phyloP scores from a whole-genome alignment of 2,113 vertebrate species.

The Lanius collurio region DNA sequence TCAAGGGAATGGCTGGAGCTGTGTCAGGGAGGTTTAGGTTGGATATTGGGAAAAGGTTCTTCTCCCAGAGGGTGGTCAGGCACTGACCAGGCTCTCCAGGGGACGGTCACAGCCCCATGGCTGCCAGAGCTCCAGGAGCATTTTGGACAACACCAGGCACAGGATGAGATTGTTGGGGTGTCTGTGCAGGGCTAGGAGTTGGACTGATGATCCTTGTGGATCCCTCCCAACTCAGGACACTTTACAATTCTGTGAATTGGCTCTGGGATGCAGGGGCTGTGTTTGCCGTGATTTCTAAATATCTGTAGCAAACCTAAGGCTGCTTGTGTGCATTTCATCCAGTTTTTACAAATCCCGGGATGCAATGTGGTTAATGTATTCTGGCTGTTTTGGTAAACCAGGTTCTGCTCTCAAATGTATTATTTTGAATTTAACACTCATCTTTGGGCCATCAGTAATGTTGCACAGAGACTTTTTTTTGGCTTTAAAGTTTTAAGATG shows the following conservation, averaged over 20 bases:
- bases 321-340: neutral
- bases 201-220: neutral
- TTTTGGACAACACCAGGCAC: neutral
- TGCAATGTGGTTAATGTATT: neutral
- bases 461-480: neutral
- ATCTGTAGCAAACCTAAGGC: neutral
- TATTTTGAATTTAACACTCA: neutral
- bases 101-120: rapidly evolving
- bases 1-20: neutral
- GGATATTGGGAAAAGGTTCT: neutral
- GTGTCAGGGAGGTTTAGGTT: neutral
- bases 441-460: neutral
- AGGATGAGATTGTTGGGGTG: neutral
- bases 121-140: neutral
- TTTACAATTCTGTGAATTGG: neutral
- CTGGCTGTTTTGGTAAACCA: neutral
- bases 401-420: neutral
- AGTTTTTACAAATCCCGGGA: neutral
- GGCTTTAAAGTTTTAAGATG: neutral
- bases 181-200: neutral
- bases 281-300: neutral
- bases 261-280: neutral
- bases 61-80: neutral
- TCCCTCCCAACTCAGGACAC: neutral
- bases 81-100: neutral